Base-by-base conservation (phyloP, 2,888 invertebrate genomes). In the Parapristionchus giblindavisi region DNA sequence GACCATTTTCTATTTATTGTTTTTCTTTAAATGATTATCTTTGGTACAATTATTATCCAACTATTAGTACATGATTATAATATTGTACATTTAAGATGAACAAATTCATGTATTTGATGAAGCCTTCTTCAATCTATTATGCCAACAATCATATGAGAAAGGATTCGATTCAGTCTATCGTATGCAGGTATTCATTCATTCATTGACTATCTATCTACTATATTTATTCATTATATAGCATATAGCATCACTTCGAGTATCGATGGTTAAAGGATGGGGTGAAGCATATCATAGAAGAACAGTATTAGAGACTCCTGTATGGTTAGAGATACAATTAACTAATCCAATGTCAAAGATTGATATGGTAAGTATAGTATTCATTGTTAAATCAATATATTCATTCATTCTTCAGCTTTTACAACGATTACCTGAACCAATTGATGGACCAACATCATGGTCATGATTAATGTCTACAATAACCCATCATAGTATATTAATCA, bases 331-430 rank as follows among this genome's bases (percentile, higher is more conserved):
- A 5, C 38, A n/a, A 27, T 2, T 63, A 38, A 21, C 24, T 40
- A 63, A 63, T 40, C 38, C 38, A n/a, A 63, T 63, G 40, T 40
- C 38, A 40, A 63, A 63, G 43, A 24, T 63, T 6, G 63, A 63
- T 27, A 63, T 40, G 1, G 63, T 63, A 1, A 63, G 63, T 40
- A n/a, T n/a, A n/a, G n/a, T n/a, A n/a, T n/a, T n/a, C n/a, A n/a
- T n/a, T n/a, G n/a, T n/a, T n/a, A n/a, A n/a, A n/a, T n/a, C n/a
- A n/a, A n/a, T n/a, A n/a, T n/a, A n/a, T n/a, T n/a, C n/a, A n/a
- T n/a, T n/a, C n/a, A n/a, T n/a, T n/a, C n/a, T n/a, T n/a, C n/a
- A n/a, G n/a, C n/a, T n/a, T n/a, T n/a, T n/a, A n/a, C n/a, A n/a
- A n/a, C n/a, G n/a, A n/a, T n/a, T n/a, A n/a, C n/a, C n/a, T n/a